Evolutionary conservation across 2,797 vertebrate genomes (phyloP), one percentile per base, ranked within the genome.

Genomic region (Mormyrus hasselquistii): DNA sequence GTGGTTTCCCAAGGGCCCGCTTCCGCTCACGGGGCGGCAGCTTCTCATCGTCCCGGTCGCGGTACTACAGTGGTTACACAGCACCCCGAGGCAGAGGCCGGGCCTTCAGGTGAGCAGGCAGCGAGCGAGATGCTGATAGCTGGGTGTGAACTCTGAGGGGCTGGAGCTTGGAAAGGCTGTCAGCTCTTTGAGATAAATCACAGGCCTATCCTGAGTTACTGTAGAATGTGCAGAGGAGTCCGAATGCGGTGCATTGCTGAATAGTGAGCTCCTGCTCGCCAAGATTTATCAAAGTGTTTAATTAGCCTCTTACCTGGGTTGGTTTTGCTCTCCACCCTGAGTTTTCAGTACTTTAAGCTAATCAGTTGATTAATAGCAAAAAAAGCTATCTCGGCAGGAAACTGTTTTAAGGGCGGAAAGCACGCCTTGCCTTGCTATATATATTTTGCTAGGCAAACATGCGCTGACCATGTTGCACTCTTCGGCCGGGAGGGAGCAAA

Each of bases 51-150:
- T 96, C 97, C 8, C 96, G 98, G 16, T 95, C 97, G 90, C 96
- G 97, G 87, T 98, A 98, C 95, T 99, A 98, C 96, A 98, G 97
- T 57, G 97, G 97, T 91, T 98, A 97, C 95, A 97, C 96, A 87
- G 96, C 97, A 92, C 96, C 97, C 92, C 96, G 98, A 94, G 97
- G 97, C 94, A 97, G 98, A 96, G 97, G 98, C 94, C 96, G 97
- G 92, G 96, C 97, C 95, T 99, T 98, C 97, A 98, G 98, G 97
- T 98, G 96, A 97, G 97, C 88, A 12, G 53, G 38, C 8, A 5
- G 53, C n/a, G 8, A 2, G 2, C 9, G 10, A 29, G 38, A 88
- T 7, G 65, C 83, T n/a, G 38, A 85, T 22, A 2, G 62, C 8
- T 19, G 41, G 52, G 53, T 29, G 12, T 25, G 3, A 52, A 25